phyloP scores from a whole-genome alignment of 1,140 invertebrate species.

The Heliothis virescens region DNA sequence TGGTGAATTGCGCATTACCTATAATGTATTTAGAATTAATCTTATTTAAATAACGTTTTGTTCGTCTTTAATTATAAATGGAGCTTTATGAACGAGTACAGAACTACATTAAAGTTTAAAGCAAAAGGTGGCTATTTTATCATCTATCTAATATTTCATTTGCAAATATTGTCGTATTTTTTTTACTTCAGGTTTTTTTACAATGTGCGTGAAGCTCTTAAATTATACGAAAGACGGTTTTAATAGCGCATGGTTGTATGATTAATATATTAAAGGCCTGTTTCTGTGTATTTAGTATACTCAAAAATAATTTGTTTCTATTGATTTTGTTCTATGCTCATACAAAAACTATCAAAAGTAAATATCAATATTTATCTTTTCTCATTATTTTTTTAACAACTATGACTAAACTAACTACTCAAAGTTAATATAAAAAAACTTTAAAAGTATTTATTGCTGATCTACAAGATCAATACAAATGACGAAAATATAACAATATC shows the following conservation, averaged over 20 bases:
- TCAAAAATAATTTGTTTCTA: too few species aligned
- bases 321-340: too few species aligned
- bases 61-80: constrained; percentile 14
- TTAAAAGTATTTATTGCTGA: too few species aligned
- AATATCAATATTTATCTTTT: too few species aligned
- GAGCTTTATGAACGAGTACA: constrained; percentile 12
- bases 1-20: background rate
- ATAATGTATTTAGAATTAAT: background rate
- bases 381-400: too few species aligned
- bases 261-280: background rate
- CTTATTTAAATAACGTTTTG: background rate
- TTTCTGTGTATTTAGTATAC: too few species aligned
- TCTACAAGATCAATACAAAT: too few species aligned
- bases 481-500: too few species aligned
- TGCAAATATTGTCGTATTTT: background rate
- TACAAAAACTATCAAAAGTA: too few species aligned
- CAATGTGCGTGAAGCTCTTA: constrained; percentile 3
- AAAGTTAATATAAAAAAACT: too few species aligned
- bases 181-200: too few species aligned
- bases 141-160: constrained; percentile 14
- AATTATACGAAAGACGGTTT: constrained; percentile 22
- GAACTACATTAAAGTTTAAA: constrained; percentile 27
- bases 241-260: background rate
- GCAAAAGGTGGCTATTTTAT: constrained; percentile 22
- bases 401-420: background rate